phyloP scores from a whole-genome alignment of 1,140 invertebrate species.

The Ectropis grisescens region DNA sequence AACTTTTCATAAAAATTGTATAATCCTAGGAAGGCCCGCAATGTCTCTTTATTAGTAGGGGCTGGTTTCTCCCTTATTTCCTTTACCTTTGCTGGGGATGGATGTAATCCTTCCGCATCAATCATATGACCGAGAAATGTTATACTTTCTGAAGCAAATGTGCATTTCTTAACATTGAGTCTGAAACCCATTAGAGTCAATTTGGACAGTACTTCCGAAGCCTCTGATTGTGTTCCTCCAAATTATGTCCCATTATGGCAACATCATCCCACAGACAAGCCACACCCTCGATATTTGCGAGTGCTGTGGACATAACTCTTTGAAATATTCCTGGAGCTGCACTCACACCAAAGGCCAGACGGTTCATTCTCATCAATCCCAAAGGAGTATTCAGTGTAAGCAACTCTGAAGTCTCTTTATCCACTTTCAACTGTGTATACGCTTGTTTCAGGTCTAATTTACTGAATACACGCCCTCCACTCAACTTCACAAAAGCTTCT shows the following conservation, averaged over 20 bases:
- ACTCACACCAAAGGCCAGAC: constrained; percentile 59
- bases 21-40: constrained; percentile 18
- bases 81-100: constrained; percentile 10
- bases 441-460: constrained; percentile 18
- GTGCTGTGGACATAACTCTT: constrained; percentile 22
- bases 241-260: constrained; percentile 13
- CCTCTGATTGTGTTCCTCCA: constrained; percentile 17
- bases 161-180: constrained; percentile 12
- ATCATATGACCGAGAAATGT: constrained; percentile 13
- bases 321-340: constrained; percentile 53
- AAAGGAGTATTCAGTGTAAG: constrained; percentile 36
- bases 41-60: constrained; percentile 11
- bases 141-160: constrained; percentile 10
- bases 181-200: constrained; percentile 12
- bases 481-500: constrained; percentile 11
- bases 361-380: constrained; percentile 55
- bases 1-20: constrained; percentile 23
- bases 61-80: constrained; percentile 16
- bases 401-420: constrained; percentile 22
- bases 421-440: constrained; percentile 34
- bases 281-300: constrained; percentile 24
- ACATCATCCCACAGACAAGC: constrained; percentile 34
- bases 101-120: constrained; percentile 9
- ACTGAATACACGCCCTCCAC: constrained; percentile 14
- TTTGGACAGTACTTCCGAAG: constrained; percentile 8